A percentile compares a stretch with the other conserved stretches of the same genome.
Evolutionary conservation across 1,140 invertebrate species (phyloP).

Genomic region (Papilio dardanus): DNA sequence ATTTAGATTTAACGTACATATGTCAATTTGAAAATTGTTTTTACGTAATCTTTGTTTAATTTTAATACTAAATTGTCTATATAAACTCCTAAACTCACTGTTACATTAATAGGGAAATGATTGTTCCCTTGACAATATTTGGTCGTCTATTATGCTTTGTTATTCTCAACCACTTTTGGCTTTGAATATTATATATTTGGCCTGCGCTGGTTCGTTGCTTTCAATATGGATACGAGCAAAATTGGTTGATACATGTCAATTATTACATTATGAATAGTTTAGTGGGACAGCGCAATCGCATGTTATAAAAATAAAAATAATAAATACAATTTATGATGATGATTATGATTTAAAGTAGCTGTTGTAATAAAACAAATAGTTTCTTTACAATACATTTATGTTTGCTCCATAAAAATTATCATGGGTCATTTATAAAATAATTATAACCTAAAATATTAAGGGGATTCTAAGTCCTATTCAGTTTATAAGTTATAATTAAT

Average conservation of each 20-base stretch:
- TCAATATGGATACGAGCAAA: slow-evolving; percentile 21
- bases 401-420: too few species aligned
- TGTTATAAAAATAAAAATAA: background rate
- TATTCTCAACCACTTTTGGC: slow-evolving; percentile 26
- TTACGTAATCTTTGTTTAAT: too few species aligned
- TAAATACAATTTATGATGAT: too few species aligned
- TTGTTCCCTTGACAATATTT: slow-evolving; percentile 31
- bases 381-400: too few species aligned
- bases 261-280: background rate
- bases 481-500: slow-evolving; percentile 35
- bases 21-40: too few species aligned
- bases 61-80: too few species aligned
- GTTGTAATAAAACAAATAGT: too few species aligned
- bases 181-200: slow-evolving; percentile 28
- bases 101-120: slow-evolving; percentile 23
- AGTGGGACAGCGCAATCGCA: background rate
- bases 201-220: slow-evolving; percentile 3
- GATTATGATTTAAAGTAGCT: too few species aligned
- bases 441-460: slow-evolving; percentile 9
- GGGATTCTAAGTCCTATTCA: slow-evolving; percentile 20
- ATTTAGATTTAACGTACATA: too few species aligned
- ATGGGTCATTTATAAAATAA: background rate
- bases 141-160: slow-evolving; percentile 15
- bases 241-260: slow-evolving; percentile 26
- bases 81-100: background rate